phyloP scores from a whole-genome alignment of 2,888 invertebrate species.

The Tipula unca region DNA sequence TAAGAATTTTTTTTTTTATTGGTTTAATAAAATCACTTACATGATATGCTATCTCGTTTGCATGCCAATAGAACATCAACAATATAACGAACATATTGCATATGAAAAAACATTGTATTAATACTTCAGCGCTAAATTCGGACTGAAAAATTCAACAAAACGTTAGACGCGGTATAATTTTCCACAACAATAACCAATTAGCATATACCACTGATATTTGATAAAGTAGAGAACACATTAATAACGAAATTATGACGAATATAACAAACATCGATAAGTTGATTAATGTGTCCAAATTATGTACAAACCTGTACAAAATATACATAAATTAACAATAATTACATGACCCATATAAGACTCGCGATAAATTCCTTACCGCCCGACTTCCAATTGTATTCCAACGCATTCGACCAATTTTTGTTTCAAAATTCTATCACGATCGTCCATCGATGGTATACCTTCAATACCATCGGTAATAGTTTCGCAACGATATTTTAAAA shows the following conservation, averaged over 20 bases:
- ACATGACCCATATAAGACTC: too few species aligned
- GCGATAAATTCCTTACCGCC: background rate
- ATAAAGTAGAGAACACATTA: slow-evolving; percentile 20
- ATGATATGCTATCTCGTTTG: slow-evolving; percentile 20
- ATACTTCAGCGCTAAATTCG: background rate
- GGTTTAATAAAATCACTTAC: background rate
- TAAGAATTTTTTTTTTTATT: too few species aligned
- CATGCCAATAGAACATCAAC: slow-evolving; percentile 23
- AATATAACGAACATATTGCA: slow-evolving; percentile 21
- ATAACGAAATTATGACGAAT: slow-evolving; percentile 21
- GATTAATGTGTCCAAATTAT: slow-evolving; percentile 14
- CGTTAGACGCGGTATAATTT: background rate
- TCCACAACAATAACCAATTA: background rate
- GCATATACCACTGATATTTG: background rate
- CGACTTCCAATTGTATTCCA: background rate
- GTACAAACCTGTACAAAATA: background rate
- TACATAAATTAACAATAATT: background rate
- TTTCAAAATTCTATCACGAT: background rate
- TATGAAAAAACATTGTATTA: background rate
- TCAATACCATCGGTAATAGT: background rate
- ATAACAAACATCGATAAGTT: slow-evolving; percentile 20
- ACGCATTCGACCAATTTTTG: background rate
- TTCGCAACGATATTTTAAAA: background rate
- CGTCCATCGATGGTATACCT: background rate
- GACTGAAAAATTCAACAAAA: background rate